phyloP scores from a whole-genome alignment of 1,140 invertebrate genomes.

The Euura lappo region DNA sequence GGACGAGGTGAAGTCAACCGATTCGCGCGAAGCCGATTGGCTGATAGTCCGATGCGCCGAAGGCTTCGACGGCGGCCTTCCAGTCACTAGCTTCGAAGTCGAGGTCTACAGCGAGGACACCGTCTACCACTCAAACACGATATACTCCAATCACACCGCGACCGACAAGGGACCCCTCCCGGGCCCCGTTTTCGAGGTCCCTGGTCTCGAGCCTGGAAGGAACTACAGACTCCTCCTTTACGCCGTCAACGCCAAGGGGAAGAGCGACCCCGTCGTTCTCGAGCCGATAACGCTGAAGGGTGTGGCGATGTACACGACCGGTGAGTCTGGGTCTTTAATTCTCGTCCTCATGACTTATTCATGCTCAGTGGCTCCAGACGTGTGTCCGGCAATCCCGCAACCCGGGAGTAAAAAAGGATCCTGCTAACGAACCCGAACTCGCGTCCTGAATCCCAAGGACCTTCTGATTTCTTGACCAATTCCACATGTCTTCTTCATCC shows the following conservation, averaged over 20 bases:
- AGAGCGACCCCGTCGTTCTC: conserved; percentile 79
- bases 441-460: conserved; percentile 44
- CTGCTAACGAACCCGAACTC: conserved; percentile 42
- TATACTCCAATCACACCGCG: conserved; percentile 44
- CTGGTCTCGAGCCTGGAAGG: conserved; percentile 75
- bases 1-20: conserved; percentile 77
- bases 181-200: conserved; percentile 73
- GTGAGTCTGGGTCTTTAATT: conserved; percentile 54
- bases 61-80: conserved; percentile 84
- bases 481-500: conserved; percentile 12
- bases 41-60: conserved; percentile 81
- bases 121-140: conserved; percentile 46
- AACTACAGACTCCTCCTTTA: conserved; percentile 79
- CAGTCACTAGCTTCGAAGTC: conserved; percentile 82
- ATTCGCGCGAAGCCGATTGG: conserved; percentile 70
- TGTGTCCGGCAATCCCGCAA: too few species aligned
- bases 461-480: conserved; percentile 21
- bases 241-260: conserved; percentile 83
- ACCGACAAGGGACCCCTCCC: conserved; percentile 47
- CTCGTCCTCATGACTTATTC: conserved; percentile 55
- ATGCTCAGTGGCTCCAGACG: conserved; percentile 26
- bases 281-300: conserved; percentile 81
- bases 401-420: background rate
- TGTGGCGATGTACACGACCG: conserved; percentile 67
- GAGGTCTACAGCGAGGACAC: conserved; percentile 67